phyloP scores from a whole-genome alignment of 2,888 invertebrate genomes.

The Archips crataeganus region DNA sequence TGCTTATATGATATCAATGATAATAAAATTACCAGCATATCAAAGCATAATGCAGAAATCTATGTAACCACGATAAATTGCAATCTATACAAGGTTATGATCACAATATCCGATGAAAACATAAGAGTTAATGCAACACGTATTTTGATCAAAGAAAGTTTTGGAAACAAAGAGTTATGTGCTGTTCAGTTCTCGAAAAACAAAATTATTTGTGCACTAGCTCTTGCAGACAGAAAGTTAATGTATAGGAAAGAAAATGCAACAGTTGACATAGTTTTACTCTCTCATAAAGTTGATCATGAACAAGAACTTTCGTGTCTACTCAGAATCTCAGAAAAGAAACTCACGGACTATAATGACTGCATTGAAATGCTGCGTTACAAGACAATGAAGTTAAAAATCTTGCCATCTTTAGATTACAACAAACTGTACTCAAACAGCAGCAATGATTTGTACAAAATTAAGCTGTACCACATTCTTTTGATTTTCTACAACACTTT shows the following conservation, averaged over 20 bases:
- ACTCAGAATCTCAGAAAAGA: conserved; percentile 61
- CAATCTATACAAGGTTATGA: conserved; percentile 61
- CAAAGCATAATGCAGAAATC: conserved; percentile 50
- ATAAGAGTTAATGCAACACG: conserved; percentile 51
- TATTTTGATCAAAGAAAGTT: conserved; percentile 60
- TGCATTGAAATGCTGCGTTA: conserved; percentile 68
- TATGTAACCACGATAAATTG: conserved; percentile 64
- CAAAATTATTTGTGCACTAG: conserved; percentile 57
- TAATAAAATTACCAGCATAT: conserved; percentile 63
- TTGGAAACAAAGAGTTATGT: conserved; percentile 58
- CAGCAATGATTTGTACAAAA: conserved; percentile 60
- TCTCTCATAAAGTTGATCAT: conserved; percentile 51
- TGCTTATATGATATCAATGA: conserved; percentile 68
- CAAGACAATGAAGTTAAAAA: conserved; percentile 63
- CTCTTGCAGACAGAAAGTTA: conserved; percentile 60
- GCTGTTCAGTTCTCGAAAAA: conserved; percentile 62
- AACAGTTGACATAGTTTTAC: conserved; percentile 62
- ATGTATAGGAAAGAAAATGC: conserved; percentile 60
- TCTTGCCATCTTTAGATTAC: conserved; percentile 60
- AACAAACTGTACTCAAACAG: conserved; percentile 55
- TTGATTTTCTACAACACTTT: conserved; percentile 57
- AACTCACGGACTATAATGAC: conserved; percentile 67
- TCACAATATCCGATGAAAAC: conserved; percentile 44
- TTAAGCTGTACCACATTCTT: conserved; percentile 68
- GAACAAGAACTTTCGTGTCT: conserved; percentile 55